Evolutionary conservation across 2,888 invertebrate genomes (phyloP), one percentile per base, ranked within the genome.

Genomic region (Diarsia rubi): DNA sequence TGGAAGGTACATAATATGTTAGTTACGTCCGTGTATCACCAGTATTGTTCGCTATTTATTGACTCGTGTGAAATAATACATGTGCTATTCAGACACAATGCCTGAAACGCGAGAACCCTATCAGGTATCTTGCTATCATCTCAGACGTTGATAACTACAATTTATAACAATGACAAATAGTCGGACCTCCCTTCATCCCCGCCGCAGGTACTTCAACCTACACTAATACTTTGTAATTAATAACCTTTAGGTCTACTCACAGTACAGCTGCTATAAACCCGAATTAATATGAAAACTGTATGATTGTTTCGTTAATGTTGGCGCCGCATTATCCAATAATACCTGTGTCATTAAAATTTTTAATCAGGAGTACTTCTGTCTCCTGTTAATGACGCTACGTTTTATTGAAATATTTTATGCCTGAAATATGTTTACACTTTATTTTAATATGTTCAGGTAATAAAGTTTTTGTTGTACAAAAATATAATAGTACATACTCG

Each of bases 51-150:
- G 73, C 79, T 86, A 78, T 87, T 86, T 89, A 88, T 86, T 86
- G 85, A 84, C 78, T 87, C 87, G 88, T 90, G 89, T 82, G 88
- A 90, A 90, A 85, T 82, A 83, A 81, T 82, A 80, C 82, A 79
- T 74, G 69, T 82, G 85, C 73, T 66, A 19, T 65, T 65, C 65
- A 65, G 70, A 80, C 69, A 65, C 71, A 82, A 82, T 67, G 71
- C 65, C 81, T 83, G 77, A 73, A 83, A 66, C 70, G 78, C 78
- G 78, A 78, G 82, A 86, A 86, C 83, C 80, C 82, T 86, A 87
- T 88, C 81, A 83, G 78, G 65, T 85, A 69, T 78, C 75, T 65
- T 74, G 64, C 73, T 66, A 72, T 69, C 79, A 73, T 69, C 75
- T 66, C 57, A 75, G 68, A 75, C 69, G 73, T 79, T 84, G 74